Evolutionary conservation across 2,797 vertebrate genomes (phyloP).

Genomic region (Acridotheres tristis): DNA sequence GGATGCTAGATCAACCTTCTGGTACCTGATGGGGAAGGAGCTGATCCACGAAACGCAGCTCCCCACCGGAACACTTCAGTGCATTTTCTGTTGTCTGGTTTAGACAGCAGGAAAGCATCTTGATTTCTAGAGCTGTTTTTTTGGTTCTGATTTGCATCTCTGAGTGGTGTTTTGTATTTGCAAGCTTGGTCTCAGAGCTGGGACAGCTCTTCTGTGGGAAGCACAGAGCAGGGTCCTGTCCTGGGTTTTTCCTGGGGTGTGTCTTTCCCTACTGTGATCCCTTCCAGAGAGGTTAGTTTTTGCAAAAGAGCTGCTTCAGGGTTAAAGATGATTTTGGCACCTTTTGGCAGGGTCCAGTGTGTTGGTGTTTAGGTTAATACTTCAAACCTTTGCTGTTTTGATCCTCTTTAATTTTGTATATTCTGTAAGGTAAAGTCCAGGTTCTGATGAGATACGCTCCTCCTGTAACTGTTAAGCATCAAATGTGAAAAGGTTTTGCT

Average conservation of each 20-base stretch:
- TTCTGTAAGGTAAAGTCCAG: background rate
- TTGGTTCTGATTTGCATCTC: background rate
- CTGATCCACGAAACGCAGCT: constrained; percentile 17
- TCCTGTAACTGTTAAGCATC: background rate
- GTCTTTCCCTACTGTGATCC: background rate
- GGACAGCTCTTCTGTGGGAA: background rate
- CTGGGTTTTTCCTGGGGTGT: background rate
- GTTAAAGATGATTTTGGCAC: background rate
- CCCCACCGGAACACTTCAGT: background rate
- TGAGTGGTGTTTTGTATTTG: background rate
- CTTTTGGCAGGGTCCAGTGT: background rate
- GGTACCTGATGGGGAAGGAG: constrained; percentile 58
- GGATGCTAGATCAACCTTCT: constrained; percentile 61
- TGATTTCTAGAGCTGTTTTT: background rate
- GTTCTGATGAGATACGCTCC: background rate
- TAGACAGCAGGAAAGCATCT: background rate
- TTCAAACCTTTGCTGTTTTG: background rate
- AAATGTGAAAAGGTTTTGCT: background rate
- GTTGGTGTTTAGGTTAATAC: background rate
- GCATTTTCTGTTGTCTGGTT: background rate
- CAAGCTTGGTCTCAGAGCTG: background rate
- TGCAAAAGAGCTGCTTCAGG: background rate
- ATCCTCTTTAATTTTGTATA: background rate
- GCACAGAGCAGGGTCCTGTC: background rate
- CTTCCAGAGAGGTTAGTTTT: background rate